These are phyloP conservation scores for Synodontis membranacea DNA, from an alignment of 2,113 vertebrate genomes.

Conservation along the genomic window DNA sequence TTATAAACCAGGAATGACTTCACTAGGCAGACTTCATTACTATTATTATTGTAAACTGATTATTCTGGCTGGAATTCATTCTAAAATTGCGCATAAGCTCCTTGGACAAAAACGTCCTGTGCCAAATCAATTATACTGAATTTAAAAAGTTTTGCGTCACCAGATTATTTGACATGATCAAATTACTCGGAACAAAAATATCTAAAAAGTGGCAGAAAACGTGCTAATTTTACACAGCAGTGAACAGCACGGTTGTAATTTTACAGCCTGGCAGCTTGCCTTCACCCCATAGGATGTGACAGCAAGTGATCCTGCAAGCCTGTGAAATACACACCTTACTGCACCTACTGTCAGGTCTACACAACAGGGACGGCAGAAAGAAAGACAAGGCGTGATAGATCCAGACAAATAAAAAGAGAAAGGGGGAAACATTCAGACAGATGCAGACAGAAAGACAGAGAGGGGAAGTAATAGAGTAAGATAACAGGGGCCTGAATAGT, in stretches of 20 bases:
- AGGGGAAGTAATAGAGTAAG: background rate
- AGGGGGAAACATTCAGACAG: background rate
- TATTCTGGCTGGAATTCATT: background rate
- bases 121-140: background rate
- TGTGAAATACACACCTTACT: slow-evolving; percentile 22
- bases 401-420: background rate
- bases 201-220: background rate
- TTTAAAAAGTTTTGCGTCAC: background rate
- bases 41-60: background rate
- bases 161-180: background rate
- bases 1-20: background rate
- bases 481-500: background rate
- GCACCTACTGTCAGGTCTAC: slow-evolving; percentile 3
- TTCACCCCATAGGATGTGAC: background rate
- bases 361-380: background rate
- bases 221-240: background rate
- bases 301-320: background rate
- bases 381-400: slow-evolving; percentile 10
- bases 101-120: background rate
- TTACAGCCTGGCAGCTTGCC: background rate
- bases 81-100: too few species aligned
- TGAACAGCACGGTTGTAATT: slow-evolving; percentile 6
- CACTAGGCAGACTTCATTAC: too few species aligned
- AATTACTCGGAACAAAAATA: background rate
- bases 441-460: background rate